phyloP scores from a whole-genome alignment of 2,888 invertebrate genomes.

The Heteromurus nitidus region DNA sequence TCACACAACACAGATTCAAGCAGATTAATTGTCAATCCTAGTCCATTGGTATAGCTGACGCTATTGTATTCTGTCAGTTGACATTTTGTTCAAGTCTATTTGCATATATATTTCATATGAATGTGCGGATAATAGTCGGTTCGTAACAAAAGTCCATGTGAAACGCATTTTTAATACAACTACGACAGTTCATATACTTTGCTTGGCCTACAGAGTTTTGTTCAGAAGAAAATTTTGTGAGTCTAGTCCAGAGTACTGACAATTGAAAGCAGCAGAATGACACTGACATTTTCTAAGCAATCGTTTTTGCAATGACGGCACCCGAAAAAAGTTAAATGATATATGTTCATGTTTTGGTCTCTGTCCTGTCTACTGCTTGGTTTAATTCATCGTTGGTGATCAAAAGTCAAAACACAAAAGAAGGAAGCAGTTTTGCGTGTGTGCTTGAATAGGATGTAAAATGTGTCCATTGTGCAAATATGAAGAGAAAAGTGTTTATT shows the following conservation, averaged over 20 bases:
- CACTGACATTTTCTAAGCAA: too few relatives aligned
- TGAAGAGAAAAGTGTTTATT: neutral
- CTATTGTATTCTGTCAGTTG: neutral
- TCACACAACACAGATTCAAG: constrained; percentile 40
- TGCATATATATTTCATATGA: neutral
- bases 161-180: constrained; percentile 37
- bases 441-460: neutral
- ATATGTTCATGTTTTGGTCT: too few relatives aligned
- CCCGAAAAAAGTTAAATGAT: too few relatives aligned
- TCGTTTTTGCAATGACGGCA: too few relatives aligned
- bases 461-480: constrained; percentile 38
- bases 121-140: neutral
- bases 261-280: too few relatives aligned
- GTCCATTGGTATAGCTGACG: constrained; percentile 3
- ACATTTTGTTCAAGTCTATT: constrained; percentile 6
- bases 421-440: neutral
- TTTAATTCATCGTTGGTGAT: too few relatives aligned
- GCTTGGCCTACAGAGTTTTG: too few relatives aligned
- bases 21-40: constrained; percentile 39
- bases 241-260: too few relatives aligned
- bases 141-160: neutral
- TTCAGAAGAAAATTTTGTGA: too few relatives aligned
- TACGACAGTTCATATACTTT: neutral
- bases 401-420: too few relatives aligned
- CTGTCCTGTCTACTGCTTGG: too few relatives aligned